Evolutionary conservation across 2,113 vertebrate species (phyloP).

Genomic region (Tringa solitaria): DNA sequence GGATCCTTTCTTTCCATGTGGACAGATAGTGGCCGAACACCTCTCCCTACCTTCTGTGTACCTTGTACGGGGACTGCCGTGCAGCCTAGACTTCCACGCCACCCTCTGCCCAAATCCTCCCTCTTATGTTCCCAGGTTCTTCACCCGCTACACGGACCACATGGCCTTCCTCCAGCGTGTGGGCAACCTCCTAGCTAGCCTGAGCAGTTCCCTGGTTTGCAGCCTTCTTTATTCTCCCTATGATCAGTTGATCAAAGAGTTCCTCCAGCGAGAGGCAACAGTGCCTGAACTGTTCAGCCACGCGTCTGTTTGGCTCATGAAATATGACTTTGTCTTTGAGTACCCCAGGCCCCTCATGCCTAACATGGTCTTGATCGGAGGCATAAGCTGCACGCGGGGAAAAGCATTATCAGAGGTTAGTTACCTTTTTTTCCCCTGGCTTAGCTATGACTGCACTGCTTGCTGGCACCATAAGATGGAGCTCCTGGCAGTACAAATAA

Average conservation of each 20-base stretch:
- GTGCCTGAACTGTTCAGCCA: conserved; percentile 69
- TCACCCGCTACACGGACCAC: conserved; percentile 55
- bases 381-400: conserved; percentile 74
- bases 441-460: neutral
- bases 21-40: conserved; percentile 74
- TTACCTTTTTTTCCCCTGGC: neutral
- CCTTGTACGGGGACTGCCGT: conserved; percentile 72
- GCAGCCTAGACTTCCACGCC: conserved; percentile 65
- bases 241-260: conserved; percentile 63
- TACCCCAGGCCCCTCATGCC: conserved; percentile 79
- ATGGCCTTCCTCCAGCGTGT: conserved; percentile 77
- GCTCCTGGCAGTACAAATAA: neutral
- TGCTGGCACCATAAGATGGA: neutral
- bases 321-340: conserved; percentile 80
- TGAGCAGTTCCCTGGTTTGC: conserved; percentile 51
- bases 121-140: conserved; percentile 74
- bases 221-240: conserved; percentile 56
- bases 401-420: conserved; percentile 75
- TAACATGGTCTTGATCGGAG: conserved; percentile 78
- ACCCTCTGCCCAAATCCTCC: conserved; percentile 73
- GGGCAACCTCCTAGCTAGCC: conserved; percentile 60
- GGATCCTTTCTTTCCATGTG: conserved; percentile 80
- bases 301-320: conserved; percentile 81
- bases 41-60: conserved; percentile 78
- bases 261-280: conserved; percentile 60